Evolutionary conservation across 2,888 invertebrate genomes (phyloP), one percentile per base, ranked within the genome.

Genomic region (Exephanes ischioxanthus): DNA sequence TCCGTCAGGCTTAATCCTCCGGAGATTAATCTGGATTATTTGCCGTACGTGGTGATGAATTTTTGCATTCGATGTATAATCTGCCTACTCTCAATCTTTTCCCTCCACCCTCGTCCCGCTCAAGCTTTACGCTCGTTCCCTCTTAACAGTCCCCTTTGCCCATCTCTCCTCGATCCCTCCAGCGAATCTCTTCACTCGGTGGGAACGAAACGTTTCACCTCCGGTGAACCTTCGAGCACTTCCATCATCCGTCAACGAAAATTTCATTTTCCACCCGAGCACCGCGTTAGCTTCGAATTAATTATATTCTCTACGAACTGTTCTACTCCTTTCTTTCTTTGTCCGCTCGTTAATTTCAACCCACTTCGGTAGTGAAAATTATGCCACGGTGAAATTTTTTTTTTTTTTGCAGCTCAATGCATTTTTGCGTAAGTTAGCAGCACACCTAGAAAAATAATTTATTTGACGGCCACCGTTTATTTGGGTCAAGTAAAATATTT

Each of bases 11-110:
- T 79, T 82, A 81, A 82, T 75, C 79, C 85, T 58, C 79, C 37
- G 30, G 81, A 82, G 79, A 85, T 85, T 85, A 82, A 85, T 85
- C 81, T 79, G 75, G 79, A 82, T 85, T 82, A 81, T 75, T 85
- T 79, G 75, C 75, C 75, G 48, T 79, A 82, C 71, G 37, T 70
- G 75, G 37, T 79, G 85, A 85, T 85, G 81, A 82, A 82, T 85
- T 85, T 85, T 85, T 81, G 73, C 81, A 85, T 85, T 78, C 80
- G 72, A 80, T 72, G 80, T 84, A 48, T 76, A 55, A 61, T 45
- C 67, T 55, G 41, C 22, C 63, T 72, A 51, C 63, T 30, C 14
- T 41, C 22, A n/a, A 16, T 48, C 66, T 26, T 48, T 51, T 67
- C 70, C 37, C 22, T 30, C n/a, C 2, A 66, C 14, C 66, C 55